phyloP scores from a whole-genome alignment of 2,888 invertebrate species.

The Nymphalis polychloros region DNA sequence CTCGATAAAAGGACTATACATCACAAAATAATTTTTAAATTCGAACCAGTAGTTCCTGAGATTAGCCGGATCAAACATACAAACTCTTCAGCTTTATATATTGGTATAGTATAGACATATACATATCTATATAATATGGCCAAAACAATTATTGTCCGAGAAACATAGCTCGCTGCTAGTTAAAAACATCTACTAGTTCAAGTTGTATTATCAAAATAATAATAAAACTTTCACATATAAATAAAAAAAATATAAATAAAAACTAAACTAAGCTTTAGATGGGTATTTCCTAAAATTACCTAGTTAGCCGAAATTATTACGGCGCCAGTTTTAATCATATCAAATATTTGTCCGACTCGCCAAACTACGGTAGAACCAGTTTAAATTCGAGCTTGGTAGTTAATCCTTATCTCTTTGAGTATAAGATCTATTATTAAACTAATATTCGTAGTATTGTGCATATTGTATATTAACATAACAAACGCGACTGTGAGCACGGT shows the following conservation, averaged over 20 bases:
- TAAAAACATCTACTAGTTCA: too few species aligned
- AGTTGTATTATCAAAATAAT: neutral
- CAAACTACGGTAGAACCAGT: conserved; percentile 3
- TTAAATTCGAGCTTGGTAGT: neutral
- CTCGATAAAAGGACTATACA: too few species aligned
- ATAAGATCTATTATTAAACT: conserved; percentile 17
- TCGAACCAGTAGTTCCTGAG: too few species aligned
- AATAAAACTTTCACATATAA: neutral
- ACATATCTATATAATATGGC: too few species aligned
- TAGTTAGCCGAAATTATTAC: conserved; percentile 20
- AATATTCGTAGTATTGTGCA: neutral
- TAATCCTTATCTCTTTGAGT: neutral
- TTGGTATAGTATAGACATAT: too few species aligned
- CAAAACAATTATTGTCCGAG: too few species aligned
- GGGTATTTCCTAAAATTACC: conserved; percentile 15
- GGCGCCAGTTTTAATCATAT: conserved; percentile 27
- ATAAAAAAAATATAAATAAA: neutral
- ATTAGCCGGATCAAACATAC: too few species aligned
- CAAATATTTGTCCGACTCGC: conserved; percentile 28
- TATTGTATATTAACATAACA: conserved; percentile 26
- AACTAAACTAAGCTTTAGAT: conserved; percentile 12
- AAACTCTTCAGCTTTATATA: too few species aligned
- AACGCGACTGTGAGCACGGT: conserved; percentile 22
- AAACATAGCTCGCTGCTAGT: too few species aligned
- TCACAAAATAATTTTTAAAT: too few species aligned